Conservation (phyloP, 2,797 vertebrate genomes). For the Karalla daura region DNA sequence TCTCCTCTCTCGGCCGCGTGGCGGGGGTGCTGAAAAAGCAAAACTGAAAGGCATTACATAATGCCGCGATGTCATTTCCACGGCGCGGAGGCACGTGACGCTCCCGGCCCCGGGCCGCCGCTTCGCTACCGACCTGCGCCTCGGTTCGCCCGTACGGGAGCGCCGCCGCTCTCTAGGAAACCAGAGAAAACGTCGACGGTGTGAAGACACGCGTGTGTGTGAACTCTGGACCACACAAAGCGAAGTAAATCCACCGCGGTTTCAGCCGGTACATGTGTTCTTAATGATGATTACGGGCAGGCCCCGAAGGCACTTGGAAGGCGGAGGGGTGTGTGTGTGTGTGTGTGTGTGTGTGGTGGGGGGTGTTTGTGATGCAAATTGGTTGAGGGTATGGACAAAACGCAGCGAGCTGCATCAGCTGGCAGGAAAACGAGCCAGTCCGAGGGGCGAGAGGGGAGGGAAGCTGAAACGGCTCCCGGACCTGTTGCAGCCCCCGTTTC, state of each 20-base stretch:
- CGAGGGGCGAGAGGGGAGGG: not conserved
- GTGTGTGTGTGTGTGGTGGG: no score
- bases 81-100: fast-evolving
- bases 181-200: not conserved
- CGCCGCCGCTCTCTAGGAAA: no score
- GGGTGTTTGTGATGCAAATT: conserved; percentile 67
- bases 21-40: conserved; percentile 32
- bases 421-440: conserved; percentile 9
- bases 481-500: not conserved
- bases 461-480: not conserved
- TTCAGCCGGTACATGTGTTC: conserved; percentile 4
- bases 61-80: not conserved
- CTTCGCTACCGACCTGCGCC: no score
- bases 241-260: not conserved
- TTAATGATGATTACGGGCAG: conserved; percentile 22
- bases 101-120: not conserved
- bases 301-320: conserved; percentile 16
- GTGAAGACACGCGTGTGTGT: not conserved
- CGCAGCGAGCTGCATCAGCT: conserved; percentile 17
- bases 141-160: no score
- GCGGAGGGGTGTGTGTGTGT: no score
- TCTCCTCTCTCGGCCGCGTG: conserved; percentile 1
- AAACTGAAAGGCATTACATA: conserved; percentile 53
- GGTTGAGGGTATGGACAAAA: conserved; percentile 10
- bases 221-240: conserved; percentile 5